These are phyloP conservation scores for Gephyroberyx darwinii DNA, from an alignment of 2,797 vertebrate genomes.

Conservation along the genomic window DNA sequence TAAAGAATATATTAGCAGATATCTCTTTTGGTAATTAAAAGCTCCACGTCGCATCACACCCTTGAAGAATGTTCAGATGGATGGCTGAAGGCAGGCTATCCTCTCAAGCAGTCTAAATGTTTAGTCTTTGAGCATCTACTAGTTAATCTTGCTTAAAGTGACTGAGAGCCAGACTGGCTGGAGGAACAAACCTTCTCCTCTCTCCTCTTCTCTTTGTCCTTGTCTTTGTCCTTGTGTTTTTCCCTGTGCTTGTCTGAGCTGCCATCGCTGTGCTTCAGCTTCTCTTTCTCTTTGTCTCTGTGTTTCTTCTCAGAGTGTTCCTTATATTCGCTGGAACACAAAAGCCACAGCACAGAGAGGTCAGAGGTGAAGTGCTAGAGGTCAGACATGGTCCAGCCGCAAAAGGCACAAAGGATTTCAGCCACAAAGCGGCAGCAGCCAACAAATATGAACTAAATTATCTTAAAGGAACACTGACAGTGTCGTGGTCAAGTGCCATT, in stretches of 20 bases:
- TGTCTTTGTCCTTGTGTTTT: constrained; percentile 87
- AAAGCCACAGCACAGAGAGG: constrained; percentile 29
- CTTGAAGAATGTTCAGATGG: too few relatives aligned
- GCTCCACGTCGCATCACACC: too few relatives aligned
- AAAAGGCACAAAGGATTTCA: constrained; percentile 18
- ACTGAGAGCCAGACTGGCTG: not conserved
- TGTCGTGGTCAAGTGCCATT: not conserved
- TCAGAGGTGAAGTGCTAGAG: constrained; percentile 54
- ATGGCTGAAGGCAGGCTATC: too few relatives aligned
- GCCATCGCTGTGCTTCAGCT: constrained; percentile 78
- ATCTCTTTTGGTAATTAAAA: not conserved
- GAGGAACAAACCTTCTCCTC: constrained; percentile 88
- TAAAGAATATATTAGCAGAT: constrained; percentile 6
- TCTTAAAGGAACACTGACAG: constrained; percentile 9
- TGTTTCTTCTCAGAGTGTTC: constrained; percentile 96
- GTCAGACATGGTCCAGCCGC: constrained; percentile 29
- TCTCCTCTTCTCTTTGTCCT: constrained; percentile 87
- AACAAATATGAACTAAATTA: not conserved
- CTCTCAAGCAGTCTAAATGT: not conserved
- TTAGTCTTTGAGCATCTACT: not conserved
- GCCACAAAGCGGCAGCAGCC: constrained; percentile 6
- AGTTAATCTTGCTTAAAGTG: not conserved
- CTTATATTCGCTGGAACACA: constrained; percentile 88
- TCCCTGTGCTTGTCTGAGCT: constrained; percentile 89
- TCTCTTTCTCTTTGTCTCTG: constrained; percentile 88